Evolutionary conservation across 2,888 invertebrate genomes (phyloP).

Genomic region (Kryphioiulus occultus): DNA sequence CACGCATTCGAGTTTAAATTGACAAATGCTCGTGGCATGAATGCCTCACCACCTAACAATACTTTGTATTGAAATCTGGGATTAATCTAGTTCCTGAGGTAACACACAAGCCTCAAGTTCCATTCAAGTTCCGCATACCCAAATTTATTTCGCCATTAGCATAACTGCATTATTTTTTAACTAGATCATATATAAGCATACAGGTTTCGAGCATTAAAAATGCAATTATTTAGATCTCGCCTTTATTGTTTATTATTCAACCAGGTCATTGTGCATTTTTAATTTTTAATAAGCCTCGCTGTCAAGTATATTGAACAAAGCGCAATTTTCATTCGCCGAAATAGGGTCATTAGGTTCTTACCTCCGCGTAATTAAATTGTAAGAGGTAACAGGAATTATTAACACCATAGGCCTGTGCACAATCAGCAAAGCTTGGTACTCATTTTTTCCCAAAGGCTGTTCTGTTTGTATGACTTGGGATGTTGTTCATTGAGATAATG

Average conservation of each 20-base stretch:
- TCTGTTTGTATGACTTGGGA: neutral
- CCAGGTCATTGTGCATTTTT: slow-evolving; percentile 31
- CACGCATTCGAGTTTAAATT: neutral
- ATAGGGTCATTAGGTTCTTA: slow-evolving; percentile 36
- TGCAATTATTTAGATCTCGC: slow-evolving; percentile 2
- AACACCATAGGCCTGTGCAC: neutral
- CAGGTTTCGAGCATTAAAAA: slow-evolving; percentile 6
- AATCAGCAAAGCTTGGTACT: neutral
- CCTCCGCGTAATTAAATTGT: neutral
- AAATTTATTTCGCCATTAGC: neutral
- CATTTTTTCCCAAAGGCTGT: neutral
- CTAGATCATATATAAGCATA: neutral
- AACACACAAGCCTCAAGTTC: neutral
- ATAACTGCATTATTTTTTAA: slow-evolving; percentile 21
- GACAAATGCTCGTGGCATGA: neutral
- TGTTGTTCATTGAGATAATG: neutral
- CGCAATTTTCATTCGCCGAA: neutral
- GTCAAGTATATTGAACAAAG: neutral
- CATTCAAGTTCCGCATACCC: neutral
- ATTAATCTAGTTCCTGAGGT: slow-evolving; percentile 28
- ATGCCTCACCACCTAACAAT: neutral
- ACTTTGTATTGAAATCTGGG: neutral
- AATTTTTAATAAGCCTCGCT: slow-evolving; percentile 3
- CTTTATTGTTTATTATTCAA: slow-evolving; percentile 18
- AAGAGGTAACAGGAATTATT: slow-evolving; percentile 14